Percentiles rank a stretch among this genome's conserved stretches.
phyloP scores from a whole-genome alignment of 2,113 vertebrate genomes.

The Mus pahari region DNA sequence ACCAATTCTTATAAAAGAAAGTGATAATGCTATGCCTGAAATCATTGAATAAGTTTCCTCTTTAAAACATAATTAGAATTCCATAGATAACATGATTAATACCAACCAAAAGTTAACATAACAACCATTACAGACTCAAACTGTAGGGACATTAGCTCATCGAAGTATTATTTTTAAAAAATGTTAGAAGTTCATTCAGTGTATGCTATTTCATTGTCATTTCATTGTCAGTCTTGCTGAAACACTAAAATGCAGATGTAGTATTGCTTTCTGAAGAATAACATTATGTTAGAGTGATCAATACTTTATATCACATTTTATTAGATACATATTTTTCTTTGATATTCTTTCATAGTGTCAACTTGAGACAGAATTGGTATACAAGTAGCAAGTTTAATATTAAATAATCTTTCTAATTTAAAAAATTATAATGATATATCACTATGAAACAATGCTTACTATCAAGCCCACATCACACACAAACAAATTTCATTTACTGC shows the following conservation, averaged over 20 bases:
- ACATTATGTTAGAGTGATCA: not conserved
- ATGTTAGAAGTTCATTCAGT: not conserved
- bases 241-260: not conserved
- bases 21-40: slow-evolving; percentile 50
- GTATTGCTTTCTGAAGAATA: not conserved
- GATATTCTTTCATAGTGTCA: slow-evolving; percentile 40
- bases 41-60: slow-evolving; percentile 45
- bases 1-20: slow-evolving; percentile 58
- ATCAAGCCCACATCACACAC: not conserved
- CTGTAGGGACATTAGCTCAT: not conserved
- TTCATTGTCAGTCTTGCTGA: slow-evolving; percentile 25
- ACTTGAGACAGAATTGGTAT: not conserved
- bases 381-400: slow-evolving; percentile 40
- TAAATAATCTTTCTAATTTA: slow-evolving; percentile 11
- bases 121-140: not conserved
- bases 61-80: slow-evolving; percentile 77
- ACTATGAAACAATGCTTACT: not conserved
- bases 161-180: not conserved
- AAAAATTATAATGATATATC: not conserved
- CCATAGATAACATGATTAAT: not conserved
- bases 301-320: not conserved
- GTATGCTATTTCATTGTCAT: not conserved
- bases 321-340: not conserved
- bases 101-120: slow-evolving; percentile 27
- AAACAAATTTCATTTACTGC: not conserved